Base-by-base conservation (phyloP, 2,888 invertebrate genomes). In the Plemyria rubiginata region DNA sequence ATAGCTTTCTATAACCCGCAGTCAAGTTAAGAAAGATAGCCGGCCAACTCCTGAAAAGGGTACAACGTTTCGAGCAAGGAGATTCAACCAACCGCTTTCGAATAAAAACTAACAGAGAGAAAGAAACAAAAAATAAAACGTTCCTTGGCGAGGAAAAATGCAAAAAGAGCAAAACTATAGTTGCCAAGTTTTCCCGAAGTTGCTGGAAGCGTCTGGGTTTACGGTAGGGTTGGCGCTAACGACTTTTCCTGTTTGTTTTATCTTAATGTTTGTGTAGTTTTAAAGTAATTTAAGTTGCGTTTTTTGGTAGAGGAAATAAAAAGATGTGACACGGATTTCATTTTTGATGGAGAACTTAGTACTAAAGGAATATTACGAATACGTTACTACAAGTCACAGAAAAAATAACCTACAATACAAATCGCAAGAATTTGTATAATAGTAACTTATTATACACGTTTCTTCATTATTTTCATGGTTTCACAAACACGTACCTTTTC, bases 11-110 rank as follows among this genome's bases (percentile, higher is more conserved):
- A 77, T 74, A 79, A 76, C 80, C 68, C 75, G 83, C 86, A 92
- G 86, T 87, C 82, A 89, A 90, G 86, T 91, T 85, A 86, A 88
- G 88, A 90, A 89, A 91, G 90, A 92, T 90, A 90, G 90, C 86
- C 84, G 79, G 83, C 82, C 84, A 88, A 88, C 90, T 91, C 85
- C 85, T 90, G 90, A 89, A 90, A 90, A 88, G 92, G 92, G 91
- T 91, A 91, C 91, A n/a, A 71, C 90, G 89, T 88, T 90, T 86
- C 75, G 81, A 85, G 82, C 81, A 87, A 89, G 89, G 86, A 90
- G 88, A 91, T 90, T 89, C 87, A 78, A 80, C 76, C 76, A 77
- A 71, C 74, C 78, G 79, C 82, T 76, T 76, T 77, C 77, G 75
- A 78, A 77, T 78, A 82, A 77, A 78, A 80, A 81, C 78, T 79